Evolutionary conservation across 2,113 vertebrate genomes (phyloP), one percentile per base, ranked within the genome.

Genomic region (Dicentrarchus labrax): DNA sequence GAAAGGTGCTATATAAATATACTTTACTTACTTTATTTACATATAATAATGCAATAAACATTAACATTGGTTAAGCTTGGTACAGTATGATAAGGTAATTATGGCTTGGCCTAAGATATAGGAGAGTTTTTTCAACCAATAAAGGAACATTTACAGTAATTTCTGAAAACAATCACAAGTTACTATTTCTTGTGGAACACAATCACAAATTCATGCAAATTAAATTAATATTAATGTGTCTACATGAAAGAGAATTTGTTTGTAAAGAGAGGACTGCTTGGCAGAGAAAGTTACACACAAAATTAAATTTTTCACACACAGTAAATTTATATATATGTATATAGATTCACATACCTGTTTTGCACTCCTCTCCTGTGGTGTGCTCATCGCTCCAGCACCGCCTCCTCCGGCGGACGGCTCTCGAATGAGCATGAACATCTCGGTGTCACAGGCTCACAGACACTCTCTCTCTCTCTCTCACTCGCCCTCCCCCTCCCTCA

Each of bases 401-500:
- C 83, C 90, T 92, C 83, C 93, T 78, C 13, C 90, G 1, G 85
- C 77, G 45, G 87, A 38, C 74, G 92, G 62, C 86, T 96, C 95
- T 80, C 94, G 94, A 95, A 95, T 96, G 90, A 96, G 87, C 95
- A 96, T 95, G 92, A 96, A 96, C 95, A 96, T 96, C 85, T 81
- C 83, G 56, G 80, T 82, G 86, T 78, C 86, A 78, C 86, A 67
- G 84, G 62, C 87, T 86, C 88, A 66, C 80, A 19, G 82, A 22
- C 86, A 2, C 80, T 17, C 85, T 47, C 90, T 72, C 85, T 51
- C 80, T 69, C 86, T 17, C 69, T 2, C 68, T 65, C 19, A 6
- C 75, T 56, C 45, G 12, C 45, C 10, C 88, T 84, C 84, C 54
- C 91, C 73, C 88, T 88, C 90, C 82, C 93, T 67, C 79, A 1